These are phyloP conservation scores for Globodera rostochiensis DNA, from an alignment of 1,140 invertebrate species.

Conservation along the genomic window DNA sequence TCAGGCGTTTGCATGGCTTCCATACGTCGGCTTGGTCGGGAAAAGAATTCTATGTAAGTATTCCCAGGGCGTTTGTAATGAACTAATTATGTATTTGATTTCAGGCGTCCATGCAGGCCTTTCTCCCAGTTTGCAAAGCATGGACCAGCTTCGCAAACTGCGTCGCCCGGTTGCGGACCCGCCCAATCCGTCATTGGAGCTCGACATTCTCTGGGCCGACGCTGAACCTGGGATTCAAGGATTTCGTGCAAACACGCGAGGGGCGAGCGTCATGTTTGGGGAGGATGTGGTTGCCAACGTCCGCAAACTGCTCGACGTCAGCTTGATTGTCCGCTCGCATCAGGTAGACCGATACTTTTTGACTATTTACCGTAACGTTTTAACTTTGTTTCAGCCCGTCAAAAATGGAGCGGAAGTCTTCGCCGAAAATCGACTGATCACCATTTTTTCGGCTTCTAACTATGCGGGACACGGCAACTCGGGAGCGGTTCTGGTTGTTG, in stretches of 20 bases:
- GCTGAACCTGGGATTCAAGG: constrained; percentile 22
- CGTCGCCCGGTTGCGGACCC: constrained; percentile 9
- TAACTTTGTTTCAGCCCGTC: no score
- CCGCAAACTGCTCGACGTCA: no score
- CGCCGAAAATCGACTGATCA: no score
- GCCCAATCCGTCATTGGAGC: constrained; percentile 6
- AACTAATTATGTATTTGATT: not conserved
- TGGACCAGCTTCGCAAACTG: constrained; percentile 4
- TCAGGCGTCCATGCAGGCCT: constrained; percentile 76
- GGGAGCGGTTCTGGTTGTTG: no score
- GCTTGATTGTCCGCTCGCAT: no score
- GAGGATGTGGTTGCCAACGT: constrained; percentile 7
- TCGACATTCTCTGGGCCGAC: constrained; percentile 34
- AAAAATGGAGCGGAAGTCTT: no score
- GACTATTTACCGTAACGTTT: no score
- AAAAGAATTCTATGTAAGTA: constrained; percentile 72
- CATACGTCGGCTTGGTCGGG: constrained; percentile 78
- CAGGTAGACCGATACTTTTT: no score
- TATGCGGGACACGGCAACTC: no score
- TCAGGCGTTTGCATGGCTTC: constrained; percentile 65
- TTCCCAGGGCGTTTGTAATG: not conserved
- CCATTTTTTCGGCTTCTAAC: no score
- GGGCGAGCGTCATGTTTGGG: constrained; percentile 22
- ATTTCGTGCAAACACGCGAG: constrained; percentile 7
- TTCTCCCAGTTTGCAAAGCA: constrained; percentile 73